Evolutionary conservation across 2,113 vertebrate species (phyloP), one percentile per base, ranked within the genome.

Genomic region (Lutjanus erythropterus): DNA sequence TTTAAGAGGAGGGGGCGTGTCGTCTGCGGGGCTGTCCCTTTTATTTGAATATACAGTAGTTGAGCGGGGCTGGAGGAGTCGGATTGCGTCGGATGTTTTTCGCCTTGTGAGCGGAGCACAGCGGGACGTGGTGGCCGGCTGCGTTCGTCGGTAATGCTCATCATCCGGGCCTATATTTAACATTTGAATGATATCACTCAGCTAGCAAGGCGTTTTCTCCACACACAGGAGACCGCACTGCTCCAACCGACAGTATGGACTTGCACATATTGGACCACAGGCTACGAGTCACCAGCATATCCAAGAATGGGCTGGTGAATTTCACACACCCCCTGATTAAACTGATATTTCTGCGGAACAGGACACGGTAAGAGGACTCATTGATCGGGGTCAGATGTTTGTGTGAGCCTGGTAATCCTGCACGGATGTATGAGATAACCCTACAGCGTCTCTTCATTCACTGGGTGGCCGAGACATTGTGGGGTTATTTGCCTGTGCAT

Each of bases 221-320:
- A 33, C 33, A 49, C 29, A 33, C 23, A 50, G 65, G 61, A 59
- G 69, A 5, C 64, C 25, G 52, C 53, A 3, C 66, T 19, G 66
- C 42, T 76, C 46, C 10, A 8, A 62, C 29, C 75, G 64, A 52
- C 25, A 86, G 53, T 7, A 96, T 96, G 95, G 95, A 96, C 71
- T 72, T 96, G 70, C 95, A 96, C 88, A 96, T 96, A 44, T 31
- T 96, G 75, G 95, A 96, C 72, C 95, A 96, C 81, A 90, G 92
- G 65, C 93, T 96, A 21, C 93, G 94, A 76, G 95, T 96, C 55
- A 95, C 94, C 60, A 94, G 94, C 83, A 95, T 96, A 75, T 84
- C 92, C 88, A 95, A 95, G 83, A 93, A 66, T 1, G 95, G 95
- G 9, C 88, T 96, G 71, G 85, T 93, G 37, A 61, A 91, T 58